Evolutionary conservation across 2,797 vertebrate species (phyloP), one percentile per base, ranked within the genome.

Genomic region (Xiphorhynchus erythropygius): DNA sequence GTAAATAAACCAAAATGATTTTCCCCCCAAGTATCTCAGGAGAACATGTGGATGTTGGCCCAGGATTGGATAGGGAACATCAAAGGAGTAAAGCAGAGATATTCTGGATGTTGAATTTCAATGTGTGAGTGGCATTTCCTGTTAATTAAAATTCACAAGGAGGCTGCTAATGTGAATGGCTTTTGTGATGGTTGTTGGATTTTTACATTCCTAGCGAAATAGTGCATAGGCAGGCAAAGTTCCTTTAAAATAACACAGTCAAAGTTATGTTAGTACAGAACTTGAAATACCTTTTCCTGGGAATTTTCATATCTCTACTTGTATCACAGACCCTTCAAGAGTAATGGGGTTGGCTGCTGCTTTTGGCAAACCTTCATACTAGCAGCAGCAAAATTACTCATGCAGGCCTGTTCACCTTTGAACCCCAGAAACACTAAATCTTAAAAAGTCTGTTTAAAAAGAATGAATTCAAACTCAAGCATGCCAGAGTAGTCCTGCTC

Each of bases 81-180:
- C 92, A 96, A 94, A 97, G 89, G 73, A 87, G 37, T 39, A 83
- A 94, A 87, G 69, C 88, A 69, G 90, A 93, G 70, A 92, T 85
- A 74, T 68, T 87, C 84, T 92, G 79, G 85, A 83, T 73, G 53
- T n/a, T 80, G 80, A 81, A 81, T 93, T 89, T 92, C 91, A 96
- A 93, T 91, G 71, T 3, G 3, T 37, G 57, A 96, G 73, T 67
- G 94, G 94, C 87, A 94, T 96, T 97, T 96, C 94, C 94, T 93
- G 92, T 69, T 95, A 47, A 96, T 96, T 97, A 92, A 96, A 91
- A 97, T 97, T 95, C 95, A 97, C 80, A 81, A 62, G 82, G 49
- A 81, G 69, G 59, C 83, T 95, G 84, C 90, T 84, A 84, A 94
- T 74, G 87, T 95, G 93, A 95, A 88, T 49, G 67, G 85, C 91